A percentile compares a stretch with the other conserved stretches of the same genome.
phyloP scores from a whole-genome alignment of 2,113 vertebrate genomes.

The Orthonyx spaldingii region DNA sequence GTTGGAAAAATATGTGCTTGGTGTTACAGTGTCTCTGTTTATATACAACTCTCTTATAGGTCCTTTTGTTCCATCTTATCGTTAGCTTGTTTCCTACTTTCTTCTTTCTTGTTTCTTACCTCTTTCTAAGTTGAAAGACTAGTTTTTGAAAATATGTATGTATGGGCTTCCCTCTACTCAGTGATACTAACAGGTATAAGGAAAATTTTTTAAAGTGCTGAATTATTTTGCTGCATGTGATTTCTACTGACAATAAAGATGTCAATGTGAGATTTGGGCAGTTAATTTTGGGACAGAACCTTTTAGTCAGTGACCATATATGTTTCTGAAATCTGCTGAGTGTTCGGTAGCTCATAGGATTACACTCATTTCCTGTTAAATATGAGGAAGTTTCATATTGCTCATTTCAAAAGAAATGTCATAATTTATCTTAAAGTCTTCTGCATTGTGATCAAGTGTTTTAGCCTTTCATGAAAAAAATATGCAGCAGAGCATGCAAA shows the following conservation, averaged over 20 bases:
- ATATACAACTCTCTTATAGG: neutral
- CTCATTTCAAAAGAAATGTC: neutral
- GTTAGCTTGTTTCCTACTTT: neutral
- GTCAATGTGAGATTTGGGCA: neutral
- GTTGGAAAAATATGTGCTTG: neutral
- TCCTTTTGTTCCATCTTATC: neutral
- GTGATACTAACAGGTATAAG: neutral
- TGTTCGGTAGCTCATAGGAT: neutral
- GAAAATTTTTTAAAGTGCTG: neutral
- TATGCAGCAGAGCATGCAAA: neutral
- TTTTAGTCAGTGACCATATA: neutral
- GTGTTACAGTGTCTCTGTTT: neutral
- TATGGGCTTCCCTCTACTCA: neutral
- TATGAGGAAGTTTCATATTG: neutral
- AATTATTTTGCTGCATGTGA: neutral
- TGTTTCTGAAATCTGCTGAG: neutral
- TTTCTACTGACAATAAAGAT: neutral
- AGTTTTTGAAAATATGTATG: neutral
- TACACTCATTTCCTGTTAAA: neutral
- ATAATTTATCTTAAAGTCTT: neutral
- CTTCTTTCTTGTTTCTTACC: neutral
- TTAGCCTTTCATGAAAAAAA: neutral
- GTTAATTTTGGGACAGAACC: neutral
- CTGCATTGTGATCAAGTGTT: neutral
- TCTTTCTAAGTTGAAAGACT: neutral